These are phyloP conservation scores for Halcyon senegalensis DNA, from an alignment of 2,113 vertebrate species.

Conservation along the genomic window DNA sequence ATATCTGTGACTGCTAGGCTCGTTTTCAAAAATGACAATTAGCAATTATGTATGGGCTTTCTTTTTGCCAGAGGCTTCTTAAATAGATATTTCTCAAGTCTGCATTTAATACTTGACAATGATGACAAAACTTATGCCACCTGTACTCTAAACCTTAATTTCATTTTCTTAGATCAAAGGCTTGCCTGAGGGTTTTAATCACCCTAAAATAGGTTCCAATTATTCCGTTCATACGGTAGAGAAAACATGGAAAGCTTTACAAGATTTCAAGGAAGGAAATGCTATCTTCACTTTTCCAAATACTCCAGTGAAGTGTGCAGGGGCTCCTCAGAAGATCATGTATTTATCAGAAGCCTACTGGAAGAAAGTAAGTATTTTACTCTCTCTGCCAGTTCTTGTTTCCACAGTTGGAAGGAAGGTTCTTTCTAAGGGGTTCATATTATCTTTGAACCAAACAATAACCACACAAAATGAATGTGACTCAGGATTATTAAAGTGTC, in stretches of 20 bases:
- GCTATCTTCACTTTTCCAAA: slow-evolving; percentile 94
- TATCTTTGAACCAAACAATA: neutral
- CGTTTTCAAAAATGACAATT: neutral
- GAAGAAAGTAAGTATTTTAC: slow-evolving; percentile 83
- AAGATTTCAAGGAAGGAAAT: slow-evolving; percentile 92
- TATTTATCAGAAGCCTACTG: slow-evolving; percentile 91
- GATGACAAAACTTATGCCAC: neutral
- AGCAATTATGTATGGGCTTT: neutral
- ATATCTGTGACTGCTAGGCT: neutral
- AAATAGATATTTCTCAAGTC: slow-evolving; percentile 75
- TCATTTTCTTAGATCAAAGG: slow-evolving; percentile 89
- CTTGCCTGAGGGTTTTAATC: slow-evolving; percentile 89
- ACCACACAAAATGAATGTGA: neutral
- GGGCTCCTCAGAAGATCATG: slow-evolving; percentile 98
- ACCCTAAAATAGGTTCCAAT: slow-evolving; percentile 94
- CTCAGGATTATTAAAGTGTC: neutral
- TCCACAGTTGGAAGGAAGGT: neutral
- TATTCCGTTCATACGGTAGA: slow-evolving; percentile 90
- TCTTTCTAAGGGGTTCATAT: neutral
- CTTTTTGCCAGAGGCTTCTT: neutral
- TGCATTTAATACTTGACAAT: slow-evolving; percentile 43
- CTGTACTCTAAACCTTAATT: neutral
- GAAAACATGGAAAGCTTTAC: slow-evolving; percentile 93
- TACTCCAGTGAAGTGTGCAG: slow-evolving; percentile 93
- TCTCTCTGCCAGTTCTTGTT: neutral